Percentiles rank a stretch among this genome's conserved stretches.
Evolutionary conservation across 2,888 invertebrate genomes (phyloP).

Genomic region (Pheosia tremula): DNA sequence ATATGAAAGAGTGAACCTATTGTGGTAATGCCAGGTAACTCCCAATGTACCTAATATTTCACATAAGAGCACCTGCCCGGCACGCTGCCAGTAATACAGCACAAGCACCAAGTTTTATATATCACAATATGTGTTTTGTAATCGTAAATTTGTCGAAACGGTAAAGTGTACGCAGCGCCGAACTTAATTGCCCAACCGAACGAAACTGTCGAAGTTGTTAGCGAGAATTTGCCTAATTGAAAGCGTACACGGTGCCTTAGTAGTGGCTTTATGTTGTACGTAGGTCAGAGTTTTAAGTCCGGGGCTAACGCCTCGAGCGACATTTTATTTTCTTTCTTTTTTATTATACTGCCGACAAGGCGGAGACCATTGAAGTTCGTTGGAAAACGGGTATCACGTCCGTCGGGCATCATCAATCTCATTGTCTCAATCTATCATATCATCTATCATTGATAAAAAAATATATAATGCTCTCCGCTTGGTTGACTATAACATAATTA

Average conservation of each 20-base stretch:
- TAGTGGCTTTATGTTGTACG: slow-evolving; percentile 83
- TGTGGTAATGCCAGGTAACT: slow-evolving; percentile 76
- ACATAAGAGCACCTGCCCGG: slow-evolving; percentile 83
- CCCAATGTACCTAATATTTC: slow-evolving; percentile 72
- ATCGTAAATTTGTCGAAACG: slow-evolving; percentile 79
- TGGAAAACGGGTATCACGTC: slow-evolving; percentile 19
- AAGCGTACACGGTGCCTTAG: slow-evolving; percentile 71
- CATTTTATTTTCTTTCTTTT: slow-evolving; percentile 49
- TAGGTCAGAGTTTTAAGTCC: slow-evolving; percentile 67
- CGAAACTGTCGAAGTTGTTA: slow-evolving; percentile 28
- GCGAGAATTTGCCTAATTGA: slow-evolving; percentile 26
- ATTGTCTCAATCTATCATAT: slow-evolving; percentile 30
- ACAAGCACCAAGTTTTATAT: slow-evolving; percentile 83
- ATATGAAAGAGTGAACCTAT: slow-evolving; percentile 64
- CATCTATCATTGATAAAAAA: slow-evolving; percentile 24
- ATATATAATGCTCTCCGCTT: slow-evolving; percentile 52
- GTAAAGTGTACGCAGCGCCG: slow-evolving; percentile 67
- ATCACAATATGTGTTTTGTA: slow-evolving; percentile 83
- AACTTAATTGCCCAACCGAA: slow-evolving; percentile 26
- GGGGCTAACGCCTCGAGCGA: slow-evolving; percentile 60
- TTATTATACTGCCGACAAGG: slow-evolving; percentile 53
- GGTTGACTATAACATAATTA: slow-evolving; percentile 58
- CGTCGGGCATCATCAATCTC: slow-evolving; percentile 30
- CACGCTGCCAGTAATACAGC: slow-evolving; percentile 84
- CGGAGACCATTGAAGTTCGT: slow-evolving; percentile 47